Percentiles rank a stretch among this genome's conserved stretches.
Evolutionary conservation across 2,113 vertebrate genomes (phyloP).

Genomic region (Tragelaphus buxtoni): DNA sequence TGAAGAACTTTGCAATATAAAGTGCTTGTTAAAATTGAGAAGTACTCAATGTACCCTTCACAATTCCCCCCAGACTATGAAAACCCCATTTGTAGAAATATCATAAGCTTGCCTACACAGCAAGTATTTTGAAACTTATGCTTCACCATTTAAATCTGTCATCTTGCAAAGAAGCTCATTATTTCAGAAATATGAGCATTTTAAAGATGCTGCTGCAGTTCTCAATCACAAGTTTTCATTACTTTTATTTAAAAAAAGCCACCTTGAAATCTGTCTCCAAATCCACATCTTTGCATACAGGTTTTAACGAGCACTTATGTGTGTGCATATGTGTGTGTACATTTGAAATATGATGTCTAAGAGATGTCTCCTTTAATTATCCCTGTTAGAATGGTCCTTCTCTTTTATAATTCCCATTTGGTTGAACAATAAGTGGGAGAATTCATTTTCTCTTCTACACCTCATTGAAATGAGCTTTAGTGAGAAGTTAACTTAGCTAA

Average conservation of each 20-base stretch:
- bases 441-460: constrained; percentile 55
- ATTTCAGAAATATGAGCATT: constrained; percentile 76
- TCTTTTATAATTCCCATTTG: constrained; percentile 37
- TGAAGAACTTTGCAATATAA: constrained; percentile 54
- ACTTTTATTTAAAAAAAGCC: constrained; percentile 59
- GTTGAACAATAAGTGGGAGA: constrained; percentile 47
- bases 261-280: constrained; percentile 32
- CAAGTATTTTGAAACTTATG: constrained; percentile 65
- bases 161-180: constrained; percentile 73
- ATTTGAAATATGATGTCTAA: constrained; percentile 1
- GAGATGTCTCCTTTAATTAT: constrained; percentile 48
- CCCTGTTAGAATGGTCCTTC: constrained; percentile 7
- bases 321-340: not conserved
- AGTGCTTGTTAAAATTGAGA: constrained; percentile 65
- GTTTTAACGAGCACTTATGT: not conserved
- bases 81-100: constrained; percentile 64
- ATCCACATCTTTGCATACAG: not conserved
- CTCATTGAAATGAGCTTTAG: constrained; percentile 61
- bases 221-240: constrained; percentile 65
- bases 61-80: constrained; percentile 52
- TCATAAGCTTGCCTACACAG: constrained; percentile 65
- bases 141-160: constrained; percentile 72
- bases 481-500: constrained; percentile 68
- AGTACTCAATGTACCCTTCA: constrained; percentile 25
- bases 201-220: constrained; percentile 63